phyloP scores from a whole-genome alignment of 2,797 vertebrate species.

The Nannoperca australis region DNA sequence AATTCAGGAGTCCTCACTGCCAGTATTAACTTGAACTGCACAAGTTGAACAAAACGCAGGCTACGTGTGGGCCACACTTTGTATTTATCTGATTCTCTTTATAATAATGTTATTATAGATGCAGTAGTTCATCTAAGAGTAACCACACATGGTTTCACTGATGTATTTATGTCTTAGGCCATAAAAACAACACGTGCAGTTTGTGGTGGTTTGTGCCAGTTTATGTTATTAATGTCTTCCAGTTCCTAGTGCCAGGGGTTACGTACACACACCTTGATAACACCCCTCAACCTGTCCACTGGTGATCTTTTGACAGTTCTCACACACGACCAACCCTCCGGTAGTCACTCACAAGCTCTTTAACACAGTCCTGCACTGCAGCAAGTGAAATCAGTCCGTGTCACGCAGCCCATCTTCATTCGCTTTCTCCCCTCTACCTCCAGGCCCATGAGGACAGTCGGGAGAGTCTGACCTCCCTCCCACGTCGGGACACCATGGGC shows the following conservation, averaged over 20 bases:
- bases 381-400: neutral
- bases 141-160: neutral
- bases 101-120: neutral
- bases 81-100: neutral
- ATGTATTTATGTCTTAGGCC: neutral
- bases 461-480: slow-evolving; percentile 92
- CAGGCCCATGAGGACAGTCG: slow-evolving; percentile 96
- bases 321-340: slow-evolving; percentile 25
- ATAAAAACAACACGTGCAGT: neutral
- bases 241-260: slow-evolving; percentile 7
- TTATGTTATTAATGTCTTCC: slow-evolving; percentile 18
- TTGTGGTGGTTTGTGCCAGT: slow-evolving; percentile 15
- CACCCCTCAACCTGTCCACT: slow-evolving; percentile 7
- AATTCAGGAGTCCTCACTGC: slow-evolving; percentile 70
- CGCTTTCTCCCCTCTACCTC: slow-evolving; percentile 12
- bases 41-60: neutral
- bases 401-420: slow-evolving; percentile 16
- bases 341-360: slow-evolving; percentile 37
- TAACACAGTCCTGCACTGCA: slow-evolving; percentile 13
- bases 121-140: neutral
- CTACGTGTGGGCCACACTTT: neutral
- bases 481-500: slow-evolving; percentile 91
- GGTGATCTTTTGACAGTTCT: slow-evolving; percentile 35
- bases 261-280: slow-evolving; percentile 31
- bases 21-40: neutral